Evolutionary conservation across 2,113 vertebrate genomes (phyloP), one percentile per base, ranked within the genome.

Genomic region (Microtus pennsylvanicus): DNA sequence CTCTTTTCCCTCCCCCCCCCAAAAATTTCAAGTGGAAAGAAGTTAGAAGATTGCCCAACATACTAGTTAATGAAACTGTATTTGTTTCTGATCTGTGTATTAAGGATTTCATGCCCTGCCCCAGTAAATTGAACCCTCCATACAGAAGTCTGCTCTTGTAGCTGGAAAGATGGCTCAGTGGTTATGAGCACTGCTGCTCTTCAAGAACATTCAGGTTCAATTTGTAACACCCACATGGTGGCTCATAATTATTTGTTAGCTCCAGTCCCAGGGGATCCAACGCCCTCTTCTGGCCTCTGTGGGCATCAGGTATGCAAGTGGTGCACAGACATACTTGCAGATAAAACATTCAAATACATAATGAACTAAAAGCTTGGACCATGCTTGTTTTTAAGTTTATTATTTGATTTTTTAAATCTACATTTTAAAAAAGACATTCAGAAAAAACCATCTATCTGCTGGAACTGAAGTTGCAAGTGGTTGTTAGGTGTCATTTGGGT

Each of bases 21-120:
- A 58, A 65, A 24, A 88, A 92, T 45, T n/a, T 72, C 93, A 81
- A 94, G 33, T 72, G 47, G 30, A 45, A 93, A 72, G 63, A 96
- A 82, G 63, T 88, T 94, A 91, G 35, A 75, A 95, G n/a, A 26
- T 70, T 90, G 1, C 67, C 83, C 50, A 75, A 3, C 16, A 93
- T 90, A 77, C 17, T 85, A 47, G 38, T 67, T 35, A 19, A 45
- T 42, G n/a, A 91, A 4, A 47, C 45, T 95, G 5, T 92, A 11
- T 58, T 94, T 75, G 50, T 80, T 94, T 96, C 76, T 96, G 35
- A 69, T 63, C 6, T 86, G 74, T 70, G 26, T 87, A 35, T 87
- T 26, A 72, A 87, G 21, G 10, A 24, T 55, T 61, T 89, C 38
- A 61, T 6, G 42, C n/a, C 52, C 16, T 63, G 5, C 11, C 11